Evolutionary conservation across 2,797 vertebrate genomes (phyloP), one percentile per base, ranked within the genome.

Genomic region (Sebastes steindachneri): DNA sequence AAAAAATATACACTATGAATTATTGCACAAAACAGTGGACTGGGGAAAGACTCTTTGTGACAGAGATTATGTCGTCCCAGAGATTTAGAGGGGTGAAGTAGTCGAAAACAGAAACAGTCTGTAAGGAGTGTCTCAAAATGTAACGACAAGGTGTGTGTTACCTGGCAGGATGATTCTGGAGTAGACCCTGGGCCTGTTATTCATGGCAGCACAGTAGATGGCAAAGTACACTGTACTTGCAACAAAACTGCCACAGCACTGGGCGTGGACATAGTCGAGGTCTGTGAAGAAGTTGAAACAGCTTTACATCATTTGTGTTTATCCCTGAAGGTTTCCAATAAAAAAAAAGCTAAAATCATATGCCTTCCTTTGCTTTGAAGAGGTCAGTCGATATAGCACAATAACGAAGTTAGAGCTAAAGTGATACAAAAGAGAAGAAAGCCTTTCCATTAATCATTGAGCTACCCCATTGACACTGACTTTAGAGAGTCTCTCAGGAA

Each of bases 191-290:
- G 97, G 97, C 17, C 83, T 96, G 91, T 96, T 98, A 85, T 95
- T 98, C 95, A 95, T 97, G 73, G 85, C 87, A 35, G 91, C 88
- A 68, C 97, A 98, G 87, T 99, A 99, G 60, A 96, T 92, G 54
- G 96, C 76, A 84, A 99, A 98, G 86, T 98, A 99, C 53, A 97
- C 5, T 0, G 97, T 97, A 87, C 97, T 98, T 2, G 95, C 92
- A 57, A 97, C 78, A 89, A 99, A 98, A 85, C 97, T 97, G 37
- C 97, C 97, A 7, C 93, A 97, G 80, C 95, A 96, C 74, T 97
- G 96, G 5, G 97, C 96, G 79, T 96, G 96, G 21, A 97, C 93
- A 15, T 99, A 99, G 89, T 99, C 97, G 31, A 97, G 92, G 89
- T 98, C 98, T 99, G 94, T 79, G 33, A 19, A 29, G 55, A 26